Base-by-base conservation (phyloP, 2,888 invertebrate genomes). In the Dolichomitus sp. region DNA sequence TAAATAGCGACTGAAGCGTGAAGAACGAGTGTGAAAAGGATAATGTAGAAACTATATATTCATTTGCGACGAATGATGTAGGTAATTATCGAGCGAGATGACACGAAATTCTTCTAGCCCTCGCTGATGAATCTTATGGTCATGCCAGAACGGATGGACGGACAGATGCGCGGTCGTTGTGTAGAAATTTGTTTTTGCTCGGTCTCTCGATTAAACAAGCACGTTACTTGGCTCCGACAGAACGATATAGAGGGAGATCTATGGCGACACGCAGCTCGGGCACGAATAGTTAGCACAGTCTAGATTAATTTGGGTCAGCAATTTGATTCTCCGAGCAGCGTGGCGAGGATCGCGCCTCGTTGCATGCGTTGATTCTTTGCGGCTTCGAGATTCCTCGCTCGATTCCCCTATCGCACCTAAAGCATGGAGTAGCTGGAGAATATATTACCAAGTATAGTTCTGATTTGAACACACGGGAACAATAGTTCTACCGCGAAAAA, bases 291-390 rank as follows among this genome's bases (percentile, higher is more conserved):
- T 86, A 86, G 77, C 86, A 76, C 81, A 86, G 83, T 85, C 86
- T 86, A 85, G 80, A 85, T 86, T 86, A 85, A 86, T 86, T 86
- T 85, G 83, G 86, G 86, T 86, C 86, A 86, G 86, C 85, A 86
- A 86, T 86, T 86, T 85, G 81, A 86, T 86, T 86, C 69, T 81
- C 79, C 68, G 83, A 82, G 83, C 54, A 72, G 80, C 83, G 83
- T 83, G 57, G 79, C 83, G 72, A 73, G 70, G 33, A 69, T 76
- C 61, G 72, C 76, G 73, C 68, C 80, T 76, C 61, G 75, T 70
- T 69, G 40, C 33, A 68, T 65, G 52, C 72, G 59, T 77, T 33
- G 17, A 17, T 17, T 42, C 61, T 74, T 23, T 33, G 40, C 48
- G 14, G 52, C 66, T 66, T 57, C 33, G 42, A 52, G 65, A 65